Evolutionary conservation across 1,140 invertebrate species (phyloP).

Genomic region (Caenorhabditis brenneri): DNA sequence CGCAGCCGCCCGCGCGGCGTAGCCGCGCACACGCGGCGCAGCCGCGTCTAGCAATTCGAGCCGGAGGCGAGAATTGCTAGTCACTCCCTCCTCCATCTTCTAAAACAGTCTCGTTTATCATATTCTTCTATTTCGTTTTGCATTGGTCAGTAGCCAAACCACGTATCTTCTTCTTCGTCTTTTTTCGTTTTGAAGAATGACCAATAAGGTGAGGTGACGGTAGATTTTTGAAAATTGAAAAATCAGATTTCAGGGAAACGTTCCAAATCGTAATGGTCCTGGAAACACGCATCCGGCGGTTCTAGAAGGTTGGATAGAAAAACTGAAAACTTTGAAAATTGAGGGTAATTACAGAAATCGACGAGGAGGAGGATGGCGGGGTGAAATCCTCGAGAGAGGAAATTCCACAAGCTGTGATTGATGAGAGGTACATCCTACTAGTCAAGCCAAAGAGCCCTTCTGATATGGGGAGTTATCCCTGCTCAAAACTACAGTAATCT

Average conservation of each 20-base stretch:
- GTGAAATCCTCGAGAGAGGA: neutral
- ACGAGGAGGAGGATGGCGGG: conserved; percentile 29
- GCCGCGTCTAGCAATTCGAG: too few relatives aligned
- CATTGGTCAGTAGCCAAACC: too few relatives aligned
- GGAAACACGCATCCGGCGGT: neutral
- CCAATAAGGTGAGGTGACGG: neutral
- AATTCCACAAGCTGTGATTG: neutral
- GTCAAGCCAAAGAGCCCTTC: too few relatives aligned
- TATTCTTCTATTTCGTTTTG: too few relatives aligned
- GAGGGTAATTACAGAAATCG: neutral
- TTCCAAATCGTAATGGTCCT: neutral
- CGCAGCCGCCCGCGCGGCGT: too few relatives aligned
- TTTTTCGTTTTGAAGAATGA: neutral
- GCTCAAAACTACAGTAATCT: too few relatives aligned
- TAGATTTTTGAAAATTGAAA: neutral
- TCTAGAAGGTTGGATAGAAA: neutral
- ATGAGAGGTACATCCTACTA: conserved; percentile 14
- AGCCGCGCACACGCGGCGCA: too few relatives aligned
- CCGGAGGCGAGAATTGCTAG: too few relatives aligned
- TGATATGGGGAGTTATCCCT: too few relatives aligned
- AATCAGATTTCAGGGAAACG: neutral
- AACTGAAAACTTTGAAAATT: neutral
- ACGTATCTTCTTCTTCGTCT: too few relatives aligned
- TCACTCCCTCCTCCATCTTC: too few relatives aligned
- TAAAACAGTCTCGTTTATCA: too few relatives aligned